Evolutionary conservation across 2,888 invertebrate species (phyloP).

Genomic region (Peribatodes rhomboidaria): DNA sequence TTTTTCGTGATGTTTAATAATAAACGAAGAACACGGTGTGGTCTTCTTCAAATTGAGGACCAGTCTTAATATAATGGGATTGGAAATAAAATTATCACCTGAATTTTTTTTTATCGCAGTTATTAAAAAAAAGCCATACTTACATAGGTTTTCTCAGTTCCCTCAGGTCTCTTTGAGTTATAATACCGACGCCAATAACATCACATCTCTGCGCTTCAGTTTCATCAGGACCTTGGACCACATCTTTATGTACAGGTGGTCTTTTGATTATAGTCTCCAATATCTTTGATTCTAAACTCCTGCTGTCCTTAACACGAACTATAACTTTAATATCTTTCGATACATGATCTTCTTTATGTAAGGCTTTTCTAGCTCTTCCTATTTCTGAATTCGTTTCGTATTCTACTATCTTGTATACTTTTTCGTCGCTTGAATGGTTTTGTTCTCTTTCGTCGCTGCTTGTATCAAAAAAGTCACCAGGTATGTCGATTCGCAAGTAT

Average conservation of each 20-base stretch:
- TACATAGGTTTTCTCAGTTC: conserved; percentile 66
- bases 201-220: conserved; percentile 63
- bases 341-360: conserved; percentile 53
- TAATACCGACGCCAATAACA: conserved; percentile 69
- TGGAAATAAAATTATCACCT: too few relatives aligned
- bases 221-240: conserved; percentile 64
- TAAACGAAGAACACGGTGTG: too few relatives aligned
- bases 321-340: conserved; percentile 56
- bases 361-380: conserved; percentile 44
- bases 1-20: too few relatives aligned
- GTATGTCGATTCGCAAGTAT: conserved; percentile 71
- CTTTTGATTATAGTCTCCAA: conserved; percentile 56
- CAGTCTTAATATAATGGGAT: too few relatives aligned
- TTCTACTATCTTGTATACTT: conserved; percentile 75
- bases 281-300: conserved; percentile 52
- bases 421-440: conserved; percentile 68
- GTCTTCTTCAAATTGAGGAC: too few relatives aligned
- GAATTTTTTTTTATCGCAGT: too few relatives aligned
- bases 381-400: conserved; percentile 67
- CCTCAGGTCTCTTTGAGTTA: conserved; percentile 65
- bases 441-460: conserved; percentile 55
- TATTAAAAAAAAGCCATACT: conserved; percentile 52
- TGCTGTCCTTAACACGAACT: conserved; percentile 57
- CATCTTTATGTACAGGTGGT: conserved; percentile 58
- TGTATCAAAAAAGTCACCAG: conserved; percentile 69